Evolutionary conservation across 2,113 vertebrate genomes (phyloP), one percentile per base, ranked within the genome.

Genomic region (Varanus salvator): DNA sequence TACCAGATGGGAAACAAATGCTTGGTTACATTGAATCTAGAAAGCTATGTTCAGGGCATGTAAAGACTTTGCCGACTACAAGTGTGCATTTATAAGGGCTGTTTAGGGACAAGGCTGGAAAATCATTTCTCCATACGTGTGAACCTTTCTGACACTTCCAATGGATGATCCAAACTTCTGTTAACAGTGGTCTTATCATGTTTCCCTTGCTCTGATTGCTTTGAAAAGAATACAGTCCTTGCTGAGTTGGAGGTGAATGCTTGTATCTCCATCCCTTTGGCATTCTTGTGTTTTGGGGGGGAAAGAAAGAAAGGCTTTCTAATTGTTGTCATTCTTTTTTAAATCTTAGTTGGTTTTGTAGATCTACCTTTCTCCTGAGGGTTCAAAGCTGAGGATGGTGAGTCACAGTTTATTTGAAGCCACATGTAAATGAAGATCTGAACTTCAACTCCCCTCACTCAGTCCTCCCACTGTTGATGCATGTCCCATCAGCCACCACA

Each of bases 111-210:
- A 71, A 6, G 0, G 0, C 64, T 76, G 76, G 12, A 12, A 0
- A 50, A 87, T 50, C 81, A n/a, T 27, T 34, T 87, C 90, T 91
- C 72, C 72, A n/a, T 69, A 85, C 89, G 69, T 19, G 14, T 34
- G 17, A 48, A 71, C 57, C 4, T 1, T 60, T 72, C 85, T 69
- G 31, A 64, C 52, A 44, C n/a, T 81, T 87, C 84, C 75, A 84
- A 78, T 25, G 57, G 80, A 94, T 76, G 8, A 82, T 25, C 34
- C 83, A 72, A 60, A 11, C 68, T 78, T 72, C 0, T 29, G 7
- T 78, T 89, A 0, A 0, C 74, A 82, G n/a, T 34, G 57, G 31
- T 38, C 89, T 75, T 48, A 83, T 8, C 4, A 3, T 57, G 52
- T 57, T 76, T 87, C 54, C 34, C 17, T 50, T 48, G 88, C 89